phyloP scores from a whole-genome alignment of 2,113 vertebrate species.

The Mus musculus region GRCm39 chr3:83661001-83661500 shows the following conservation, averaged over 20 bases:
- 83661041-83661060: neutral
- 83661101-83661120: neutral
- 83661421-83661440: neutral
- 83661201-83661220: neutral
- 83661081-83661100: neutral
- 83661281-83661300: constrained; percentile 7
- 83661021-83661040: neutral
- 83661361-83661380: neutral
- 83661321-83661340: neutral
- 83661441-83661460: neutral
- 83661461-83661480: neutral
- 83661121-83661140: neutral
- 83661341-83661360: neutral
- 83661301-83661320: neutral
- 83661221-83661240: neutral
- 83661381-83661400: neutral
- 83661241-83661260: neutral
- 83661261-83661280: neutral
- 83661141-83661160: neutral
- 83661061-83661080: neutral
- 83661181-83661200: neutral
- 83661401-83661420: neutral
- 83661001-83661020: neutral
- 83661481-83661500: neutral
- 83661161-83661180: neutral